phyloP scores from a whole-genome alignment of 2,888 invertebrate species.

The Microplitis manilae region DNA sequence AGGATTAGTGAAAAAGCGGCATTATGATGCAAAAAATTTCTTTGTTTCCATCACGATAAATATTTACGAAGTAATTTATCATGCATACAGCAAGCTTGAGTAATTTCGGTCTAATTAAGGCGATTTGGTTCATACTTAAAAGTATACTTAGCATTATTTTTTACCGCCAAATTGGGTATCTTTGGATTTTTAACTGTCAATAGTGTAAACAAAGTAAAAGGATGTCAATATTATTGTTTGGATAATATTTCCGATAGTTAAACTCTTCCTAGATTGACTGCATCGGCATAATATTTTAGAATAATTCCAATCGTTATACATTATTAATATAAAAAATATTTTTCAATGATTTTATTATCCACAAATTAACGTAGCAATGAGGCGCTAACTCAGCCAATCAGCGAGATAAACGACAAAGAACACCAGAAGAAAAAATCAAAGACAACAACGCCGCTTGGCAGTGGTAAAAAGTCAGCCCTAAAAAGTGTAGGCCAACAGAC shows the following conservation, averaged over 20 bases:
- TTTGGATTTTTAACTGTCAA: no score
- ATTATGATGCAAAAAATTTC: neutral
- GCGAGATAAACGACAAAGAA: conserved; percentile 77
- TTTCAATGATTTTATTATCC: neutral
- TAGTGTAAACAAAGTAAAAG: no score
- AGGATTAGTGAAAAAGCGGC: neutral
- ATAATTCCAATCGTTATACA: no score
- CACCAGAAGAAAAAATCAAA: conserved; percentile 77
- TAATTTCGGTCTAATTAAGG: no score
- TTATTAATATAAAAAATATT: no score
- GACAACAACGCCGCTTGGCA: conserved; percentile 49
- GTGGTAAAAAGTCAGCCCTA: conserved; percentile 8
- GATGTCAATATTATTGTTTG: no score
- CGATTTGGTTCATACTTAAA: neutral
- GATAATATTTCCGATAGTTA: no score
- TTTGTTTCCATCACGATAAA: neutral
- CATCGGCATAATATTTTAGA: no score
- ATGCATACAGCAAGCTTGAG: no score
- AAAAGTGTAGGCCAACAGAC: conserved; percentile 27
- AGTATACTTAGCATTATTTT: conserved; percentile 6
- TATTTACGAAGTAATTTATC: neutral
- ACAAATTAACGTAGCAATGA: conserved; percentile 64
- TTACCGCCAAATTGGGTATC: no score
- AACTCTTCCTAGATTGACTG: no score
- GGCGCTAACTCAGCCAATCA: conserved; percentile 71